These are phyloP conservation scores for Muntiacus reevesi DNA, from an alignment of 2,113 vertebrate genomes.

Conservation along the genomic window DNA sequence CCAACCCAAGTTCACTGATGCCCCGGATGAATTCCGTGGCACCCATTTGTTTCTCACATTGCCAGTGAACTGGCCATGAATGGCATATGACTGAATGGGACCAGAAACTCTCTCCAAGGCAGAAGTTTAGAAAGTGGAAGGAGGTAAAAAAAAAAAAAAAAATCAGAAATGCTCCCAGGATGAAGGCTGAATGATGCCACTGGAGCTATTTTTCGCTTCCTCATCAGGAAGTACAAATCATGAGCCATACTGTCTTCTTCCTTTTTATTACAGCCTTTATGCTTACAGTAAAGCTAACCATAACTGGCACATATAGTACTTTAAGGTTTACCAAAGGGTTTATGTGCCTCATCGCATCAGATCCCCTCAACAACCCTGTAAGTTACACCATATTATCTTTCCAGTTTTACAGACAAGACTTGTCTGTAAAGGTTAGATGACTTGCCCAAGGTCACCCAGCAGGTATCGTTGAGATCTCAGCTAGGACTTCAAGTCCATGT, in stretches of 20 bases:
- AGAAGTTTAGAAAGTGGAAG: background rate
- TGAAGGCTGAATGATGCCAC: background rate
- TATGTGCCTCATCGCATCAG: background rate
- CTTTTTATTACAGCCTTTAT: background rate
- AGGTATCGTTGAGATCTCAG: background rate
- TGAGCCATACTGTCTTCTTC: background rate
- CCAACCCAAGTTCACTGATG: background rate
- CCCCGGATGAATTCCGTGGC: background rate
- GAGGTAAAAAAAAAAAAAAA: background rate
- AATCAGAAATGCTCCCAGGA: background rate
- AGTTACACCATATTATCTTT: background rate
- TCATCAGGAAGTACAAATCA: background rate
- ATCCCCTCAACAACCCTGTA: background rate
- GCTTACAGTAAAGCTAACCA: background rate
- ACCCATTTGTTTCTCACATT: background rate
- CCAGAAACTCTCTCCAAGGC: background rate
- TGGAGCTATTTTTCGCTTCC: background rate
- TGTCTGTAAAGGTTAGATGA: background rate
- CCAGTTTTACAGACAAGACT: background rate
- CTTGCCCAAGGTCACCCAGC: background rate
- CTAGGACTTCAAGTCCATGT: background rate
- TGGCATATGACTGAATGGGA: background rate
- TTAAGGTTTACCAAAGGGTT: background rate
- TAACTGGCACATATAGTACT: background rate
- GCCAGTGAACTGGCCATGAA: background rate